Base-by-base conservation (phyloP, 2,113 vertebrate genomes). In the Platysteira castanea region DNA sequence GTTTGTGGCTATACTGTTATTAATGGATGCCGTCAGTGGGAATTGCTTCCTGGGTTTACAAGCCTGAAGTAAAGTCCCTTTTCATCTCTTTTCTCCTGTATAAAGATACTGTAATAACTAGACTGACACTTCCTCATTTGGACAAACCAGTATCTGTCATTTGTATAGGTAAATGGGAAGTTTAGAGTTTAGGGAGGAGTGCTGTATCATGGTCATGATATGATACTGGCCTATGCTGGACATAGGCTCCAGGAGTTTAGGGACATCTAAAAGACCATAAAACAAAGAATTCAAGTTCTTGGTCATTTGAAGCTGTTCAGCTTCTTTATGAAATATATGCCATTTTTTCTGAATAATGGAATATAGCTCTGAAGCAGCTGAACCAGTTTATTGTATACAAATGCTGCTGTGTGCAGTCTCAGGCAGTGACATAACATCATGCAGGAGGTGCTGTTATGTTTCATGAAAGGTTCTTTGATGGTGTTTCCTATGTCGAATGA, bases 141-240 rank as follows among this genome's bases (percentile, higher is more conserved):
- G 30, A 33, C 65, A 35, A 59, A 37, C 0, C 7, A 18, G 8
- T 47, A 4, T n/a, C 24, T 53, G n/a, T 42, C 39, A 24, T 30
- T 47, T 67, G 0, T 56, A 1, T 10, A 41, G 44, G 59, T 64
- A 47, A 54, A 54, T 35, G 47, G 37, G 12, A 56, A 50, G 21
- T 41, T 41, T 4, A 8, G 39, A 24, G 33, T 57, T 46, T 5
- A 77, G 76, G 46, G 44, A 61, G 30, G 42, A 30, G n/a, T 19
- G 23, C 30, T 59, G 8, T 35, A 0, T 23, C 13, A 1, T 13
- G 56, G 35, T 39, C 26, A 7, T 7, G 1, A 2, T 7, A 2
- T 4, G 42, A 61, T 39, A 52, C 8, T n/a, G n/a, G n/a, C n/a
- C n/a, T n/a, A n/a, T 37, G 37, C 7, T 64, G 37, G 44, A 7